Evolutionary conservation across 2,797 vertebrate species (phyloP), one percentile per base, ranked within the genome.

Genomic region (Trematomus bernacchii): DNA sequence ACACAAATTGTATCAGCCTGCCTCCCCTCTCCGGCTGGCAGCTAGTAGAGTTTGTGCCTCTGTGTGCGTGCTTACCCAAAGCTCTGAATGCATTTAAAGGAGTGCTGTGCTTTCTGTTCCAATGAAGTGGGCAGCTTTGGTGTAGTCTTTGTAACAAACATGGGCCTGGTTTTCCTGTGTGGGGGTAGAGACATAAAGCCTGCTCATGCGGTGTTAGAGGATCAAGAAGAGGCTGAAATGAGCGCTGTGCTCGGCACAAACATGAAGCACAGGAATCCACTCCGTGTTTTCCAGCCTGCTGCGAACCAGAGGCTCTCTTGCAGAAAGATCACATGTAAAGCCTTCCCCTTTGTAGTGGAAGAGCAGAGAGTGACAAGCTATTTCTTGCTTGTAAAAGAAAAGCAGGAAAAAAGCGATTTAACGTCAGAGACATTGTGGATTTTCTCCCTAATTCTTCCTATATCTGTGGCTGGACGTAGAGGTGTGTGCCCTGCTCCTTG

Each of bases 281-380:
- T 91, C 93, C 96, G 30, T 92, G 94, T 95, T 95, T 96, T 95
- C 82, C 82, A 88, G 72, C 57, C 83, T 55, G 85, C 95, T 73
- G 77, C 65, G 51, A 91, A 93, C 93, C 94, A 95, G 94, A 95
- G 94, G 92, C 95, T 95, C 93, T 94, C 94, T 95, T 93, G 95
- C 95, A 96, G 94, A 96, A 95, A 95, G 95, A 96, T 96, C 96
- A 96, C 96, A 96, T 96, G 95, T 96, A 95, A 96, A 96, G 94
- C 95, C 95, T 95, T 94, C 95, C 93, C 95, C 95, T 97, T 97
- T 96, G 96, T 96, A 96, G 96, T 96, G 95, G 95, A 92, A 82
- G 94, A 95, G 95, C 94, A 94, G 90, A 95, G 93, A 92, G 95
- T 96, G 96, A 96, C 96, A 96, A 95, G 95, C 95, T 94, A 94